Evolutionary conservation across 2,888 invertebrate genomes (phyloP).

Genomic region (Axea sp.): DNA sequence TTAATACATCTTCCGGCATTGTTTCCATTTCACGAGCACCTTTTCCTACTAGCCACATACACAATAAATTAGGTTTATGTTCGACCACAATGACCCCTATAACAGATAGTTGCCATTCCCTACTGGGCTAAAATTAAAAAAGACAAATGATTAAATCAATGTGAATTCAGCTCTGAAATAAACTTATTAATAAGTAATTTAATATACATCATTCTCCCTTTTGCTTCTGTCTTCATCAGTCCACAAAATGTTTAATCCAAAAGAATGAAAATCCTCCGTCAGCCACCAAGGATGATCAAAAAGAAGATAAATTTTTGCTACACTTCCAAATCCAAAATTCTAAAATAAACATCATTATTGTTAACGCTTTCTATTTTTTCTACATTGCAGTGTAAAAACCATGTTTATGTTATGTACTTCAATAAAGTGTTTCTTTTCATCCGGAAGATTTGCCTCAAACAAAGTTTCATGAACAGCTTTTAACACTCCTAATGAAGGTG

Average conservation of each 20-base stretch:
- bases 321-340: conserved; percentile 83
- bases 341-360: conserved; percentile 67
- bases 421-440: conserved; percentile 81
- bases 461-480: conserved; percentile 81
- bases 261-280: conserved; percentile 1
- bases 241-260: conserved; percentile 82
- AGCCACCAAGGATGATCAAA: conserved; percentile 85
- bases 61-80: conserved; percentile 82
- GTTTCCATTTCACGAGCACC: conserved; percentile 83
- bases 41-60: conserved; percentile 84
- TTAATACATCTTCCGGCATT: conserved; percentile 80
- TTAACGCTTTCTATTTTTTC: too few relatives aligned
- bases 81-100: conserved; percentile 83
- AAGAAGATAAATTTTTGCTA: conserved; percentile 84
- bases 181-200: background rate
- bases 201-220: conserved; percentile 63
- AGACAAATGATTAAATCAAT: too few relatives aligned
- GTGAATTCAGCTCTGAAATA: too few relatives aligned
- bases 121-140: conserved; percentile 68
- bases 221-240: conserved; percentile 79
- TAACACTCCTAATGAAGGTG: conserved; percentile 85
- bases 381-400: too few relatives aligned
- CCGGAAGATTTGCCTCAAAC: conserved; percentile 82
- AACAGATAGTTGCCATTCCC: conserved; percentile 83
- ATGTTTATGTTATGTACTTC: too few relatives aligned